Base-by-base conservation (phyloP, 2,797 vertebrate genomes). In the Ctenopoma multispine region DNA sequence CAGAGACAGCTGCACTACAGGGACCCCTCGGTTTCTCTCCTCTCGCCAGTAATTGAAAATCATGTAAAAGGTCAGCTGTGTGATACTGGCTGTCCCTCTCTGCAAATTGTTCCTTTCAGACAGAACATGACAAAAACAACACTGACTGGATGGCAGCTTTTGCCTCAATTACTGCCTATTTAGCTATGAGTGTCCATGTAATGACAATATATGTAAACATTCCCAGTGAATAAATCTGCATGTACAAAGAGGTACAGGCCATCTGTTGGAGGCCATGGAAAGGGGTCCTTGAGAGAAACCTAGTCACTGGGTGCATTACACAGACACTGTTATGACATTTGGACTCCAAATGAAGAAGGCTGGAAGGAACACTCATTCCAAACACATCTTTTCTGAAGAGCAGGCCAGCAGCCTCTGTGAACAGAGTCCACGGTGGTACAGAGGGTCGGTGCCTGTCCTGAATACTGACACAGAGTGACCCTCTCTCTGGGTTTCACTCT, bases 61-160 rank as follows among this genome's bases (percentile, higher is more conserved):
- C 89, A 79, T 92, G 93, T 93, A 93, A 90, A 91, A 93, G 93
- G 93, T 93, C 93, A 92, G 79, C 79, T 75, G 85, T 81, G 84
- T 86, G 87, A 85, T 79, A 79, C 79, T 63, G 80, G 66, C 79
- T 81, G 89, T 89, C 89, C 84, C 88, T 72, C 77, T 84, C 77
- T 80, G 74, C 76, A 59, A 78, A 82, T 81, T 84, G 84, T 84
- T 85, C 77, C 88, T 82, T 89, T 89, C 76, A 90, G 80, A 77
- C 60, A 63, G 77, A 88, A 92, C 87, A 90, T 82, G 89, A 91
- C 85, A 83, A 88, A 87, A 87, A 86, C 77, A 86, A 86, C 89
- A 69, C 75, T 64, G 78, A 86, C 69, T 85, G 74, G 58, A 79
- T 82, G 86, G 90, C 85, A 89, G 84, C 72, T 76, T 82, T 81